A percentile compares a stretch with the other conserved stretches of the same genome.
phyloP scores from a whole-genome alignment of 2,113 vertebrate species.

The Ranitomeya variabilis region DNA sequence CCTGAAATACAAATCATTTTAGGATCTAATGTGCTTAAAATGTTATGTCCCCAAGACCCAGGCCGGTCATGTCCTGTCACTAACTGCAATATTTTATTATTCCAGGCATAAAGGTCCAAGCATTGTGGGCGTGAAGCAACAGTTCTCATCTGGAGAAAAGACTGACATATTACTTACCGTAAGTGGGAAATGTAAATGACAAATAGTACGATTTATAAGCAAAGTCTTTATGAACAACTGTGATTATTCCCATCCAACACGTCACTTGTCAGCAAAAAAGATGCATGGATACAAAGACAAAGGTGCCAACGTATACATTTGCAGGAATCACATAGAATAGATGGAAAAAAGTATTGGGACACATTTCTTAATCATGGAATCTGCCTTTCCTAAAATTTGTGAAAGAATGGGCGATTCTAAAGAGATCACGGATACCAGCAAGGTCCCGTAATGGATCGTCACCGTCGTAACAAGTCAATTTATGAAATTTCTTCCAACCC shows the following conservation, averaged over 20 bases:
- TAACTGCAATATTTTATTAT: neutral
- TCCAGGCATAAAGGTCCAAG: neutral
- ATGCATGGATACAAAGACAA: neutral
- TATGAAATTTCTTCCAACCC: too few relatives aligned
- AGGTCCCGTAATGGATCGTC: too few relatives aligned
- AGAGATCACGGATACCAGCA: too few relatives aligned
- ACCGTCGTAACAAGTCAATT: too few relatives aligned
- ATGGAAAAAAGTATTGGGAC: too few relatives aligned
- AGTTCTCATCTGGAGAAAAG: neutral
- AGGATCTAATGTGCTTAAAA: slow-evolving; percentile 9
- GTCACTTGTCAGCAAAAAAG: neutral
- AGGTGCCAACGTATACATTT: too few relatives aligned
- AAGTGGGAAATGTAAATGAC: neutral
- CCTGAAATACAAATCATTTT: neutral
- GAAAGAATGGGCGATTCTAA: too few relatives aligned
- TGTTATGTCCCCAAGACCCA: neutral
- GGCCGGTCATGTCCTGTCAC: neutral
- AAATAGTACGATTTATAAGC: neutral
- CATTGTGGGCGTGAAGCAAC: neutral
- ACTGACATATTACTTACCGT: neutral
- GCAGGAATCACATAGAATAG: too few relatives aligned
- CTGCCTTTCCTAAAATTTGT: too few relatives aligned
- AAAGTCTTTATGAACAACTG: neutral
- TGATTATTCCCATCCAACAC: neutral
- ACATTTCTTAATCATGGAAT: too few relatives aligned